phyloP scores from a whole-genome alignment of 1,140 invertebrate species.

The Procambarus virginalis region DNA sequence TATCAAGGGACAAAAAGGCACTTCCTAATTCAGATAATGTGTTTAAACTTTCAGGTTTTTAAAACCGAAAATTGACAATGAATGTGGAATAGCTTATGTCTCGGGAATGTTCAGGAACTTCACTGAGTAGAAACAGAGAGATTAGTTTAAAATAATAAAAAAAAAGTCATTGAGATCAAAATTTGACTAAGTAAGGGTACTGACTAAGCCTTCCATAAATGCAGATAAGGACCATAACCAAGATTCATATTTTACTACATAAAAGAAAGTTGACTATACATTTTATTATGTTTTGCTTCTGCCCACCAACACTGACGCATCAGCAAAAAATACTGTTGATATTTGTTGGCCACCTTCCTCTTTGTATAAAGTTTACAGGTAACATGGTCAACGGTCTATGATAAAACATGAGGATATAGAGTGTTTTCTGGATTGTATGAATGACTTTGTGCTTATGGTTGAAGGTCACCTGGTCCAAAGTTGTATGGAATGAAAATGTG shows the following conservation, averaged over 20 bases:
- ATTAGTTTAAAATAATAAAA: conserved; percentile 45
- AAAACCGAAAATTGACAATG: conserved; percentile 40
- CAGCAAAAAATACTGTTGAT: conserved; percentile 56
- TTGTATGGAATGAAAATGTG: conserved; percentile 56
- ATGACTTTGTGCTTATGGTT: conserved; percentile 59
- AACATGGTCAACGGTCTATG: conserved; percentile 42
- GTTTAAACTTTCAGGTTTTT: conserved; percentile 51
- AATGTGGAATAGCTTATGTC: conserved; percentile 26
- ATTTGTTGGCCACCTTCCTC: conserved; percentile 39
- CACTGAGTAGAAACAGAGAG: conserved; percentile 31
- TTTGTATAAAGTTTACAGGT: conserved; percentile 45
- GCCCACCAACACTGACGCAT: conserved; percentile 33
- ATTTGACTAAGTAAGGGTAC: conserved; percentile 44
- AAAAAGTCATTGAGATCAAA: conserved; percentile 54
- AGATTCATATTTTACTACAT: not conserved
- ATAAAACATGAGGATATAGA: conserved; percentile 36
- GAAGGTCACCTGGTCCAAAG: conserved; percentile 55
- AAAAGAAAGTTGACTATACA: conserved; percentile 18
- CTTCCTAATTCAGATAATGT: conserved; percentile 66
- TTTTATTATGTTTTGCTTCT: conserved; percentile 26
- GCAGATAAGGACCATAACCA: conserved; percentile 33
- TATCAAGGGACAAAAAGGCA: conserved; percentile 67
- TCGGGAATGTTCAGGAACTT: conserved; percentile 67
- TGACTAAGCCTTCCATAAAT: conserved; percentile 51
- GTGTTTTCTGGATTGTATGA: conserved; percentile 52